Evolutionary conservation across 2,888 invertebrate genomes (phyloP), one percentile per base, ranked within the genome.

Genomic region (Melikaiella ostensackeni): DNA sequence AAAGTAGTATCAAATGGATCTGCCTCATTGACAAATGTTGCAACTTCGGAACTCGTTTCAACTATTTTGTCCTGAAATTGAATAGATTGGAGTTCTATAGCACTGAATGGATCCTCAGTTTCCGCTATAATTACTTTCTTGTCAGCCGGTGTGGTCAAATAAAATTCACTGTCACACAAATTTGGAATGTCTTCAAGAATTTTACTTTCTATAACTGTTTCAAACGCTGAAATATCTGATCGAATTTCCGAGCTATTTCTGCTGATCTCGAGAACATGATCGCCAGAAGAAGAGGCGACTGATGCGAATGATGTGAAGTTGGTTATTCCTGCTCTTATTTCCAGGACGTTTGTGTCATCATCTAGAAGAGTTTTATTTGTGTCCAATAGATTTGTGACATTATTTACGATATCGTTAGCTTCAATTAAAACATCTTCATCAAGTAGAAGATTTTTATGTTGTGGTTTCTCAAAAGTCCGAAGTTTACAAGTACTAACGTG

Each of bases 1-100:
- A 96, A 96, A 74, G 96, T 94, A 30, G 97, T 97, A 87, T 97
- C 97, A 86, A 97, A 97, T 0, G 97, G 97, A 93, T 97, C 97
- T 74, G 92, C 92, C 86, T 94, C 94, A 86, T 94, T 93, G 81
- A 93, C 94, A 82, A 88, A 90, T 9, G 88, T 90, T 6, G 91
- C 91, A 3, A 86, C 89, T 80, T 87, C 90, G 78, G 89, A 90
- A 82, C 87, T 89, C 19, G 86, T 88, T 76, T 88, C 90, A 77
- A 83, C 92, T 88, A 83, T 92, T 86, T 89, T 90, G 7, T 85
- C 76, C 24, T 88, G 85, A 55, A 88, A 89, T 64, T 90, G 87
- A 2, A 86, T 84, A 2, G 82, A 84, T 30, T 89, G 89, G 0
- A 92, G 90, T 70, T 90, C 92, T 38, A 92, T 92, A 9, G 92